These are phyloP conservation scores for Labroides dimidiatus DNA, from an alignment of 2,797 vertebrate species.

Conservation along the genomic window DNA sequence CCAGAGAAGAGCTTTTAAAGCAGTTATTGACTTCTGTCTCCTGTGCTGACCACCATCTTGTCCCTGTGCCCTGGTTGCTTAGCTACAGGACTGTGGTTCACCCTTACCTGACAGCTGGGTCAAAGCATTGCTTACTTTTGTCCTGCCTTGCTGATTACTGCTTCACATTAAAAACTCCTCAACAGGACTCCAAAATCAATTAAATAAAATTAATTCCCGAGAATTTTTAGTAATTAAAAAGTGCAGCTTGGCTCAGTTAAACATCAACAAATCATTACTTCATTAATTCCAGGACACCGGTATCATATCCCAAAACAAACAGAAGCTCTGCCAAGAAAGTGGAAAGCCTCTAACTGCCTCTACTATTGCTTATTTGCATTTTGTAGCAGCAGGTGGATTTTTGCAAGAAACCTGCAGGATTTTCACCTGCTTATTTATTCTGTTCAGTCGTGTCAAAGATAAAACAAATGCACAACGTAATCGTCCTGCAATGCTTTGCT, in stretches of 20 bases:
- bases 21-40: constrained; percentile 78
- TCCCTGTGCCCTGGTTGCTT: constrained; percentile 68
- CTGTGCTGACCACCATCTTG: constrained; percentile 70
- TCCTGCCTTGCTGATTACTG: not conserved
- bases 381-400: constrained; percentile 42
- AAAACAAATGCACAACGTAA: constrained; percentile 35
- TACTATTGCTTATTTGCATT: constrained; percentile 44
- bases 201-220: constrained; percentile 5
- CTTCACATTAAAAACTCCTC: constrained; percentile 1
- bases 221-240: constrained; percentile 53
- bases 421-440: constrained; percentile 25
- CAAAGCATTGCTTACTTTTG: constrained; percentile 30
- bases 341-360: constrained; percentile 25
- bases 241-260: constrained; percentile 28
- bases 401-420: constrained; percentile 31
- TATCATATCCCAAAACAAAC: constrained; percentile 48
- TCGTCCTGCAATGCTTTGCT: constrained; percentile 22
- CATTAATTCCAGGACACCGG: constrained; percentile 40
- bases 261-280: constrained; percentile 52
- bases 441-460: constrained; percentile 32
- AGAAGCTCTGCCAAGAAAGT: constrained; percentile 38
- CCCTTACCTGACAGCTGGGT: constrained; percentile 68
- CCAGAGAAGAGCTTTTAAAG: constrained; percentile 72
- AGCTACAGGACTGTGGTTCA: constrained; percentile 49
- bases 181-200: not conserved